Base-by-base conservation (phyloP, 23 tunicate species). In the Styela plicata region DNA sequence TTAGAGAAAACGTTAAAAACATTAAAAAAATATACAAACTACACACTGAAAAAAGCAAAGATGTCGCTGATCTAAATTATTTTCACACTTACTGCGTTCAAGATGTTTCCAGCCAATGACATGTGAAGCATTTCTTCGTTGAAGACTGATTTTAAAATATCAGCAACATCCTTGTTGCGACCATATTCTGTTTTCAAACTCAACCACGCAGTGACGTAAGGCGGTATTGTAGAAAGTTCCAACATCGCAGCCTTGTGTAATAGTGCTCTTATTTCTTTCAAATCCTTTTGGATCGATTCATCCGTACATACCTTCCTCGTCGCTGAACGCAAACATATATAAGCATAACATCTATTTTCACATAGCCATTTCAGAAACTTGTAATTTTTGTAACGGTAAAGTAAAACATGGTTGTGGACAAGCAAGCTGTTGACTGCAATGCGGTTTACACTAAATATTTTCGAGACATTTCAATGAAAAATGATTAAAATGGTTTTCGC, bases 61-160 rank as follows among this genome's bases (percentile, higher is more conserved):
- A n/a, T n/a, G n/a, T n/a, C n/a, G n/a, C n/a, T n/a, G n/a, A n/a
- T n/a, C n/a, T n/a, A n/a, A n/a, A n/a, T n/a, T n/a, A n/a, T n/a
- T n/a, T n/a, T n/a, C n/a, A n/a, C 61, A 25, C 74, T 85, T 63
- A 85, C 88, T 0, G 88, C 31, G 34, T 85, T 85, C 34, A 85
- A 37, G 0, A 85, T 2, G 76, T 85, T 85, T 13, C 62, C 76
- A 34, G 88, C 88, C 29, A 85, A 34, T 3, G 88, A 37, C 88
- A 85, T 76, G 36, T 85, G 88, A 16, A 77, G 75, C 88, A 85
- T 85, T 77, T 85, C 88, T 66, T 85, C 88, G 16, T 70, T 78
- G 83, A 77, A 74, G 3, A 85, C 71, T 2, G 83, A 77, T 68
- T 85, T 85, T 3, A 85, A 24, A 76, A 85, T 63, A 3, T 36